These are phyloP conservation scores for Malurus elegans DNA, from an alignment of 2,113 vertebrate species.

Conservation along the genomic window DNA sequence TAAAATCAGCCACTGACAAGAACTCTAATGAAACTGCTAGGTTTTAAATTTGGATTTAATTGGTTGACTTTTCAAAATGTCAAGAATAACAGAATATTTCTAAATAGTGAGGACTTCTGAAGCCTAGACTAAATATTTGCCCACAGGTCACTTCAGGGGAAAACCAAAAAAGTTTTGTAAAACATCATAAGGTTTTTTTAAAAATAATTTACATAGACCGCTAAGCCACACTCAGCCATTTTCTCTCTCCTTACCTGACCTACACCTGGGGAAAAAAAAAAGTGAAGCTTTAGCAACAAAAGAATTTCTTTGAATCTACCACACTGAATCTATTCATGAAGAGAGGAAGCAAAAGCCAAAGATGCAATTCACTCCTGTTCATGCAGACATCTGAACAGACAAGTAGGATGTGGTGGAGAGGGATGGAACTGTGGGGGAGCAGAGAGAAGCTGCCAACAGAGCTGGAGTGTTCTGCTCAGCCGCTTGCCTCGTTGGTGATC, in stretches of 20 bases:
- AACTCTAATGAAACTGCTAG: background rate
- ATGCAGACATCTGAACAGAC: background rate
- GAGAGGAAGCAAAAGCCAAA: background rate
- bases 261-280: background rate
- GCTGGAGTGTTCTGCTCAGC: accelerated
- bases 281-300: background rate
- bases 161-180: background rate
- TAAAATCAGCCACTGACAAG: background rate
- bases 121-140: constrained; percentile 24
- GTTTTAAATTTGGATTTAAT: constrained; percentile 15
- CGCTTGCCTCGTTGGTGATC: accelerated
- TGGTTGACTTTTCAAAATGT: constrained; percentile 2
- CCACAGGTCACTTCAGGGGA: background rate
- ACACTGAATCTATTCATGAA: background rate
- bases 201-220: background rate
- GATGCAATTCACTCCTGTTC: background rate
- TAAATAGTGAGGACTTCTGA: background rate
- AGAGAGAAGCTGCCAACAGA: background rate
- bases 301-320: background rate
- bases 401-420: background rate
- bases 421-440: background rate
- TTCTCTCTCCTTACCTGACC: constrained; percentile 2
- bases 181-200: background rate
- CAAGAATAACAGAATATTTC: background rate
- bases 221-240: background rate